Evolutionary conservation across 2,113 vertebrate species (phyloP).

Genomic region (Acrocephalus arundinaceus): DNA sequence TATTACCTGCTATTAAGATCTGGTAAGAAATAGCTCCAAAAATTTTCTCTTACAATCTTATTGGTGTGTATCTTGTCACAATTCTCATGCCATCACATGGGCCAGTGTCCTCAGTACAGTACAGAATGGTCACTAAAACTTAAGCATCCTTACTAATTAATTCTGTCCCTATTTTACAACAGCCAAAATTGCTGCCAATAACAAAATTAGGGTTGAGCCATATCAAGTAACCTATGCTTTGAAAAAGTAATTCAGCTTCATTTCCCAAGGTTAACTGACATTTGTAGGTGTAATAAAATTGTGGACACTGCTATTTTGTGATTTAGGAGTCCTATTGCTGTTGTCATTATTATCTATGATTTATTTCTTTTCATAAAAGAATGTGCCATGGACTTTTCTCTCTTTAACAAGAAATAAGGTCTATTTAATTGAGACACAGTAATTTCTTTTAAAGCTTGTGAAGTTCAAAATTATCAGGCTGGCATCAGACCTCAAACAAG

Average conservation of each 20-base stretch:
- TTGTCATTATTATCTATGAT: background rate
- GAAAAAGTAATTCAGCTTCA: slow-evolving; percentile 16
- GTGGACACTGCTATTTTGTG: background rate
- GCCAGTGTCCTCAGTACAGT: background rate
- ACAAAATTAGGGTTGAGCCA: slow-evolving; percentile 20
- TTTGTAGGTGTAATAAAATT: slow-evolving; percentile 4
- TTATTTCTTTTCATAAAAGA: slow-evolving; percentile 7
- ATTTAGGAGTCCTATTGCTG: background rate
- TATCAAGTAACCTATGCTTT: background rate
- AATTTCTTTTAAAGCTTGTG: background rate
- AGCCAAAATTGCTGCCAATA: background rate
- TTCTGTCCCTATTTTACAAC: background rate
- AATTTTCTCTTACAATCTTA: background rate
- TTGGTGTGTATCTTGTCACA: background rate
- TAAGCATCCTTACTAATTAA: background rate
- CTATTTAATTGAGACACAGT: background rate
- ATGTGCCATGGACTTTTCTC: background rate
- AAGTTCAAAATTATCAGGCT: background rate
- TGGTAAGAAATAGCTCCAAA: background rate
- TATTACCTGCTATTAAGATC: background rate
- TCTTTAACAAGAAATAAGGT: slow-evolving; percentile 19
- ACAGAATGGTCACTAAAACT: background rate
- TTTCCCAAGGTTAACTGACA: slow-evolving; percentile 25
- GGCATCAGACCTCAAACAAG: background rate
- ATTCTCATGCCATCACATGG: background rate